A percentile compares a stretch with the other conserved stretches of the same genome.
These are phyloP conservation scores for Parauchenoglanis ngamensis DNA, from an alignment of 2,797 vertebrate genomes.

Conservation along the genomic window DNA sequence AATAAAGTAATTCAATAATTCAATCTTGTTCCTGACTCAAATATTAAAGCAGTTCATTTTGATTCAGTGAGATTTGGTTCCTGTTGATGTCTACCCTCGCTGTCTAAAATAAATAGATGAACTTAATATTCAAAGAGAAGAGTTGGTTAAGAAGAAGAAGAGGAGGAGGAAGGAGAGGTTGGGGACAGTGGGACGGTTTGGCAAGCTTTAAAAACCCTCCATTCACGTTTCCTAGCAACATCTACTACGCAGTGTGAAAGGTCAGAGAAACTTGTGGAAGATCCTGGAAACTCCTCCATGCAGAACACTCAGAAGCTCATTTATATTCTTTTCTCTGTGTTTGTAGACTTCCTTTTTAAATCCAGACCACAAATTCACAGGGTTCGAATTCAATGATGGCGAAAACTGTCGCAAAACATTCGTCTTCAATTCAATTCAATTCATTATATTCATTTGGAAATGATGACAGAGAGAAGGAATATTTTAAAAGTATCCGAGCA, in stretches of 20 bases:
- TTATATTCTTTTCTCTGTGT: not conserved
- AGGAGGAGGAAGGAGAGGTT: not conserved
- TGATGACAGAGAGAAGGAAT: not conserved
- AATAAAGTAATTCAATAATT: not conserved
- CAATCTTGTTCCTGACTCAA: not conserved
- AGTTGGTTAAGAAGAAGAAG: not conserved
- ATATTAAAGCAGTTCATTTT: conserved; percentile 1
- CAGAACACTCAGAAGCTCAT: not conserved
- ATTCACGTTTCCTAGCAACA: not conserved
- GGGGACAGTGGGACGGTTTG: not conserved
- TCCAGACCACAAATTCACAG: not conserved
- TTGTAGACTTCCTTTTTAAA: not conserved
- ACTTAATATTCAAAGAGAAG: not conserved
- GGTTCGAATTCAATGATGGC: not conserved
- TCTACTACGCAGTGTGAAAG: not conserved
- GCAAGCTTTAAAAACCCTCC: not conserved
- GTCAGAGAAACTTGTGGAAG: not conserved
- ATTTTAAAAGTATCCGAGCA: not conserved
- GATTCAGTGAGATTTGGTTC: not conserved
- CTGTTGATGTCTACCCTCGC: not conserved
- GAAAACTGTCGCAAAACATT: not conserved
- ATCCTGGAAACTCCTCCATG: not conserved
- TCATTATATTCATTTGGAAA: not conserved
- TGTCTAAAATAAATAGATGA: not conserved
- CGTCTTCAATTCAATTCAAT: too few species aligned